Base-by-base conservation (phyloP, 2,797 vertebrate genomes). In the Oreortyx pictus region DNA sequence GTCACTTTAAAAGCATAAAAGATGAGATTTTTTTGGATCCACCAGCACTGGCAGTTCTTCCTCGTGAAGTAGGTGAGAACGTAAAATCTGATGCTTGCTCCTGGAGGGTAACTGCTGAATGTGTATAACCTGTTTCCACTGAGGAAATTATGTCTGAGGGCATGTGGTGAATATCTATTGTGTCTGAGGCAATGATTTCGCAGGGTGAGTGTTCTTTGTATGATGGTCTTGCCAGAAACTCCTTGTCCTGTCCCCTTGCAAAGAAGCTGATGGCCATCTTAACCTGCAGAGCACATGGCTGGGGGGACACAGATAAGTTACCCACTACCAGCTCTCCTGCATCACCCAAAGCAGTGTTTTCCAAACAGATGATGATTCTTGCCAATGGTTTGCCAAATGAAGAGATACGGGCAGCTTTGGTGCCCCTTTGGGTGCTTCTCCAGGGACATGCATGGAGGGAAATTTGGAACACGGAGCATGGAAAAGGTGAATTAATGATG, bases 161-260 rank as follows among this genome's bases (percentile, higher is more conserved):
- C 0, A 0, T 2, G 13, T 31, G 15, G 85, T 65, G 54, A 41
- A 16, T 20, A 59, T 11, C 2, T 0, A 57, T 60, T 44, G 44
- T 6, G 7, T 66, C 57, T 33, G 65, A 46, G 43, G 59, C 35
- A 44, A 20, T 3, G 13, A 33, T 78, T 74, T 56, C 27, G 22
- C 0, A 4, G 16, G 68, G 25, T 49, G 25, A 67, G 25, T 27
- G 24, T 50, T 56, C 74, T 62, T 17, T 47, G 0, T 60, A 61
- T 41, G 33, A 46, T 20, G 37, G 31, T 3, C 15, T 50, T 67
- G 39, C 47, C 47, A 46, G 39, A 59, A 82, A 70, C 25, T 22
- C 62, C 35, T 56, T 64, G 27, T 29, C 16, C 35, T 6, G 7
- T 57, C 41, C 66, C 23, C 31, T 29, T 70, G 22, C 52, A 22